Evolutionary conservation across 1,140 invertebrate species (phyloP).

Genomic region (Drosophila biarmipes): DNA sequence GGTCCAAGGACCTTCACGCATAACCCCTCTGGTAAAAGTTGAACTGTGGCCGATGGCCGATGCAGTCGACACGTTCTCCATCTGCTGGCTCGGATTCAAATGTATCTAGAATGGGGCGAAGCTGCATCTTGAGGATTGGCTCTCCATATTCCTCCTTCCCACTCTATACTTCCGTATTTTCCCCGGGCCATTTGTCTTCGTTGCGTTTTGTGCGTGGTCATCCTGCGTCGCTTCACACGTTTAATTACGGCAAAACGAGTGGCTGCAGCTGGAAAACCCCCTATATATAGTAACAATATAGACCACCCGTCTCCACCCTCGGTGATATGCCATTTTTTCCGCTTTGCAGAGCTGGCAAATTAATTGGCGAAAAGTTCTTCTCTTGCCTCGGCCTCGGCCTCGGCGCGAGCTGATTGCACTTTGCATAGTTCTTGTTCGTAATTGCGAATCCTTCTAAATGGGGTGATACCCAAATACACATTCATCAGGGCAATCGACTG

Average conservation of each 20-base stretch:
- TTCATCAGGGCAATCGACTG: constrained; percentile 9
- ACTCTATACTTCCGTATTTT: constrained; percentile 3
- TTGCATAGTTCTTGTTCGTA: constrained; percentile 1
- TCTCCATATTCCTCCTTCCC: constrained; percentile 3
- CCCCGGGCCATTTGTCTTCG: constrained; percentile 51
- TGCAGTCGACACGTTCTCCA: constrained; percentile 35
- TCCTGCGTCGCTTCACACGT: constrained; percentile 40
- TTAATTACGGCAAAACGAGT: constrained; percentile 44
- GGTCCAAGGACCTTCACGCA: constrained; percentile 10
- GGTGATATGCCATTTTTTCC: constrained; percentile 24
- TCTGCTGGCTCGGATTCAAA: constrained; percentile 45
- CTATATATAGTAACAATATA: not conserved
- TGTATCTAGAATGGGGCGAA: constrained; percentile 21
- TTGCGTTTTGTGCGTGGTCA: constrained; percentile 42
- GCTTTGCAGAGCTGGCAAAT: constrained; percentile 22
- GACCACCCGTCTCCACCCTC: not conserved
- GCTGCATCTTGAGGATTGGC: constrained; percentile 22
- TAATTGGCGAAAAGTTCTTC: constrained; percentile 27
- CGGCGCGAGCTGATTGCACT: constrained; percentile 2
- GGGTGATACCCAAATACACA: constrained; percentile 2
- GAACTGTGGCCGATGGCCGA: constrained; percentile 26
- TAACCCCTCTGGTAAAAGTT: constrained; percentile 8
- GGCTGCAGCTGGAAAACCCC: constrained; percentile 26
- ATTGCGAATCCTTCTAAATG: constrained; percentile 37
- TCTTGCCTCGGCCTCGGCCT: not conserved